Evolutionary conservation across 1,140 invertebrate genomes (phyloP).

Genomic region (Ceratosolen fusciceps): DNA sequence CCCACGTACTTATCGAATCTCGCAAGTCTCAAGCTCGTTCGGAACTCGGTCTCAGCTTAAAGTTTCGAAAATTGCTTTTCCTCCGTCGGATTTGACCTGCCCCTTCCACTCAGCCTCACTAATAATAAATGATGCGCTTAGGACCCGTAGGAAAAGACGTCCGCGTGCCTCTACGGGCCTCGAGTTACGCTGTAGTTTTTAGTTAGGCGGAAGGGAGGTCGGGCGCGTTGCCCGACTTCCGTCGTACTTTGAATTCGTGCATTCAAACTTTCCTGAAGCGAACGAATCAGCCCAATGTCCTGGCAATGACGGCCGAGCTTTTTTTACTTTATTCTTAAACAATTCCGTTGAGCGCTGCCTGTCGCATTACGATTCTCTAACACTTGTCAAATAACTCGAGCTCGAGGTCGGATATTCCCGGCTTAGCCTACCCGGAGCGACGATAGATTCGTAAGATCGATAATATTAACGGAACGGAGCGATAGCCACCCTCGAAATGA

Average conservation of each 20-base stretch:
- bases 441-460: too few species aligned
- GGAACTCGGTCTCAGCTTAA: constrained; percentile 47
- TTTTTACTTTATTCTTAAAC: constrained; percentile 12
- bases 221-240: too few species aligned
- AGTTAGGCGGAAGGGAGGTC: background rate
- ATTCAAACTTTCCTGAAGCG: constrained; percentile 60
- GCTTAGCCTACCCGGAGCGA: too few species aligned
- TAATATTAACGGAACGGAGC: too few species aligned
- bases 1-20: constrained; percentile 61
- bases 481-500: too few species aligned
- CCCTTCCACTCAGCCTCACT: too few species aligned
- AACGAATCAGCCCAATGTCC: constrained; percentile 59
- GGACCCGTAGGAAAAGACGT: background rate
- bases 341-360: constrained; percentile 68
- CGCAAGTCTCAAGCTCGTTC: constrained; percentile 57
- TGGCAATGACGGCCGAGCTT: constrained; percentile 13
- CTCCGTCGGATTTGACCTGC: background rate
- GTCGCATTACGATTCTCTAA: constrained; percentile 67
- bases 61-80: constrained; percentile 1
- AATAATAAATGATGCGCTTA: constrained; percentile 29
- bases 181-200: constrained; percentile 9
- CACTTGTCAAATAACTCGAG: constrained; percentile 53
- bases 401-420: too few species aligned
- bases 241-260: constrained; percentile 37
- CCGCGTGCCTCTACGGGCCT: background rate